phyloP scores from a whole-genome alignment of 2,888 invertebrate species.

The Perithous albicinctus region DNA sequence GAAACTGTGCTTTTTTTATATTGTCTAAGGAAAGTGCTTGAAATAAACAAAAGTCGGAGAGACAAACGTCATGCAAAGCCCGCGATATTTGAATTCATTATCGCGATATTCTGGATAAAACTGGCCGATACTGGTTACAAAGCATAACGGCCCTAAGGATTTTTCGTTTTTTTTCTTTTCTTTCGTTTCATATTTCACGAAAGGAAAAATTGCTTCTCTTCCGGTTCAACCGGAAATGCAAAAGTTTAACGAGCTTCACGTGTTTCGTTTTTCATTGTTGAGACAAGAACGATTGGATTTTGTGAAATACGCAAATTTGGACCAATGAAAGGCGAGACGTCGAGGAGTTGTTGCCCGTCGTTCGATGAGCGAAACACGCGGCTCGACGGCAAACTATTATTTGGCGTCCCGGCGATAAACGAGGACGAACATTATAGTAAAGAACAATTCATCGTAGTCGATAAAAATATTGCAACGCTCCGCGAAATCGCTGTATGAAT shows the following conservation, averaged over 20 bases:
- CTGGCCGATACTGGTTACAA: slow-evolving; percentile 1
- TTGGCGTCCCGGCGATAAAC: slow-evolving; percentile 47
- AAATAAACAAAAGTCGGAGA: neutral
- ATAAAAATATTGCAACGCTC: neutral
- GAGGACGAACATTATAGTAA: slow-evolving; percentile 16
- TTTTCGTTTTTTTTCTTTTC: slow-evolving; percentile 1
- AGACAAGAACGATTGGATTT: neutral
- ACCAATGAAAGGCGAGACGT: slow-evolving; percentile 60
- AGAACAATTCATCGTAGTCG: neutral
- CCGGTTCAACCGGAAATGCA: slow-evolving; percentile 25
- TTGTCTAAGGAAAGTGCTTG: neutral
- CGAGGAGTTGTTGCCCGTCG: slow-evolving; percentile 53
- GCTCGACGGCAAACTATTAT: slow-evolving; percentile 33
- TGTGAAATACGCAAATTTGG: slow-evolving; percentile 6
- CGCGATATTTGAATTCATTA: neutral
- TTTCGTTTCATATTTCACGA: neutral
- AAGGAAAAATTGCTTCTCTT: neutral
- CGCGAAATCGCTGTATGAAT: neutral
- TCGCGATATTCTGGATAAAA: slow-evolving; percentile 5
- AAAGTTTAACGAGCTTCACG: neutral
- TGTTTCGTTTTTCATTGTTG: neutral
- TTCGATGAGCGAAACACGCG: slow-evolving; percentile 54
- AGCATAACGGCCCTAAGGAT: neutral
- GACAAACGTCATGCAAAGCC: slow-evolving; percentile 5
- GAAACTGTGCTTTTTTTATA: neutral